These are phyloP conservation scores for Alsophila aescularia DNA, from an alignment of 2,888 invertebrate genomes.

Conservation along the genomic window DNA sequence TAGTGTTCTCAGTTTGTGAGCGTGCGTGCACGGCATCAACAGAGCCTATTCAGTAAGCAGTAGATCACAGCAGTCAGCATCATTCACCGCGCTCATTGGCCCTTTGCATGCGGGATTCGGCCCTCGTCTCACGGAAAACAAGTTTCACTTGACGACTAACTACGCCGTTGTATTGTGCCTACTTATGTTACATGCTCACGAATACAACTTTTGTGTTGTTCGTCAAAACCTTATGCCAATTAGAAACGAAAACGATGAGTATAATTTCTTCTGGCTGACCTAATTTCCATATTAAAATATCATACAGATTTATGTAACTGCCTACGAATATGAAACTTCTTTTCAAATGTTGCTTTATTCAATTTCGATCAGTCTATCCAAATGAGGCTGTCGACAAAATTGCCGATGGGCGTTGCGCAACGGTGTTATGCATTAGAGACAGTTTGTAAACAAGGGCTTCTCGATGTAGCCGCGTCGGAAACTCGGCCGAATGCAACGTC, in stretches of 20 bases:
- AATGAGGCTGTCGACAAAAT: constrained; percentile 36
- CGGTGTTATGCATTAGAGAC: constrained; percentile 37
- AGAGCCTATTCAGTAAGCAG: constrained; percentile 1
- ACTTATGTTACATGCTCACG: constrained; percentile 2
- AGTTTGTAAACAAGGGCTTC: constrained; percentile 53
- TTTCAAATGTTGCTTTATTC: constrained; percentile 3
- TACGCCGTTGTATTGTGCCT: constrained; percentile 21
- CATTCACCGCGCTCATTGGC: constrained; percentile 34
- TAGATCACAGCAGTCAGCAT: constrained; percentile 9
- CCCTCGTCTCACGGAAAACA: constrained; percentile 59
- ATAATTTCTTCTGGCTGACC: constrained; percentile 17
- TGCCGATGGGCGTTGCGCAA: constrained; percentile 41
- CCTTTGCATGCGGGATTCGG: constrained; percentile 49
- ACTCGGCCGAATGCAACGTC: constrained; percentile 60
- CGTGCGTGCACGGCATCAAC: constrained; percentile 15
- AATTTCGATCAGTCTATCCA: constrained; percentile 17
- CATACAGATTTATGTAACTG: constrained; percentile 8
- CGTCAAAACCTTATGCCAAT: not conserved
- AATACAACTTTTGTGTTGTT: constrained; percentile 6
- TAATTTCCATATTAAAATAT: constrained; percentile 15
- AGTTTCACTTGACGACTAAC: constrained; percentile 53
- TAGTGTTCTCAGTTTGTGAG: constrained; percentile 25
- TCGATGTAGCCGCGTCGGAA: constrained; percentile 43
- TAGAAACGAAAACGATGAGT: not conserved
- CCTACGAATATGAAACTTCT: not conserved